Evolutionary conservation across 2,888 invertebrate species (phyloP), one percentile per base, ranked within the genome.

Genomic region (Stenotaenia linearis): DNA sequence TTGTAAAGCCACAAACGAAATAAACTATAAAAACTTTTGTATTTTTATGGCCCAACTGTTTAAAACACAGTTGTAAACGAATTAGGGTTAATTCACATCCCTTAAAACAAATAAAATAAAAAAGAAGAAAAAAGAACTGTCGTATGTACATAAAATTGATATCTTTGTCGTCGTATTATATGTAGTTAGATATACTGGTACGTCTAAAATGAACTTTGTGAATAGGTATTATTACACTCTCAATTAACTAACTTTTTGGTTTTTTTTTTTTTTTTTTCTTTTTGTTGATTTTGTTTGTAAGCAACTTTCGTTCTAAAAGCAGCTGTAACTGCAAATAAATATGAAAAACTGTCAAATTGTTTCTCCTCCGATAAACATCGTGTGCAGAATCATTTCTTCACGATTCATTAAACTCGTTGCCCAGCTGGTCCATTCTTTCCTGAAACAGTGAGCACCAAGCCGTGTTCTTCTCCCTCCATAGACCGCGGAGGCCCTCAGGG

Each of bases 401-500:
- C 28, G 28, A 28, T 23, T 69, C 7, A 50, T 18, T 69, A 69
- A 69, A 69, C 69, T 69, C 69, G 69, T 28, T 69, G 69, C 69
- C 69, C 69, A 69, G 69, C 25, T 69, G 69, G 69, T 69, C 28
- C 69, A 28, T 69, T 69, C 28, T 28, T 69, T 69, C 69, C 69
- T 25, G 23, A 28, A 12, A 69, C 69, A 28, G 69, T 69, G 69
- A 69, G 69, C 69, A 69, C 69, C 69, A 69, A 69, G 69, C 69
- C 69, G 28, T 69, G 69, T 69, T 45, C 40, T 45, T 77, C 28
- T 45, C 77, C 77, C 77, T 40, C 77, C 77, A 40, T 23, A 40
- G 77, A 23, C 37, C 77, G 77, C 23, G 35, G 77, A 35, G 77
- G 40, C 69, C 40, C 77, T 77, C 77, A 77, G 40, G 77, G 40